Evolutionary conservation across 2,113 vertebrate genomes (phyloP), one percentile per base, ranked within the genome.

Genomic region (Sclerurus mexicanus): DNA sequence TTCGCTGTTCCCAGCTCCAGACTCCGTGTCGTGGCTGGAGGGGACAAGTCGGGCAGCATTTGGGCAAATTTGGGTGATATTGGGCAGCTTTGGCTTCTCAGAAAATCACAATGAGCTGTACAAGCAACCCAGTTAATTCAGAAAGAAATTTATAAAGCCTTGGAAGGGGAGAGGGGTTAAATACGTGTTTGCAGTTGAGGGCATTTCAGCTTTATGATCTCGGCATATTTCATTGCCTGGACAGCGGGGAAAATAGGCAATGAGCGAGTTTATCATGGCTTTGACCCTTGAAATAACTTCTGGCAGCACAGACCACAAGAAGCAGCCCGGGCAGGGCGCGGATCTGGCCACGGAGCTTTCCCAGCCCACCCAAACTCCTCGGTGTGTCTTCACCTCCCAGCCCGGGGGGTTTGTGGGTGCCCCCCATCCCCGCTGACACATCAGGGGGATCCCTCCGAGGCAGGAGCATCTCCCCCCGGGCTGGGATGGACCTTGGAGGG

Each of bases 21-120:
- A 19, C 5, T 47, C 9, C 0, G 5, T 31, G 30, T 42, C 2
- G 0, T 1, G 1, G 49, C 4, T 0, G 2, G 56, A 58, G 14
- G 23, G 28, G 53, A n/a, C 2, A 3, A 16, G 23, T 28, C 1
- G 11, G 59, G 55, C 19, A 50, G n/a, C 0, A 0, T 64, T 60
- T 4, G 52, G 49, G 74, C 5, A 21, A 44, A 52, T 87, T 37
- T 46, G 68, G 58, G 74, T 53, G 16, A 44, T 7, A 19, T 3
- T 0, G 2, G 64, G 44, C 18, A 25, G 60, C 16, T 80, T 81
- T 24, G 42, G 19, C 47, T 90, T 58, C 75, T 76, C 50, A 33
- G 53, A 10, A 75, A 66, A 72, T 9, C 6, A 1, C 39, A 20
- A 2, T 3, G 39, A 49, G 31, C 47, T 21, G 35, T 6, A 17